phyloP scores from a whole-genome alignment of 2,888 invertebrate species.

The Lasioglossum malachurum region DNA sequence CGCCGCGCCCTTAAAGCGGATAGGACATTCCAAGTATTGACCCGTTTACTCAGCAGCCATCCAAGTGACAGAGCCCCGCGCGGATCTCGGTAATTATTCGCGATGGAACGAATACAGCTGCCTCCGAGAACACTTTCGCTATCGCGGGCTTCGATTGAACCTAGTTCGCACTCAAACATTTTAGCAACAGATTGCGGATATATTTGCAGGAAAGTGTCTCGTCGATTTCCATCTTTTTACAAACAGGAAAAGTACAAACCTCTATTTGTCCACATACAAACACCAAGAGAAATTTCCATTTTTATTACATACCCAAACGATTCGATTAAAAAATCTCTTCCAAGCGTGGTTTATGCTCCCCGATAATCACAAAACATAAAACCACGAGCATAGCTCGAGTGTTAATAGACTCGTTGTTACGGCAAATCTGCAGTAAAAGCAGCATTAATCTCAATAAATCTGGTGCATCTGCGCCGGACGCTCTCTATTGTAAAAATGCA shows the following conservation, averaged over 20 bases:
- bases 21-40: constrained; percentile 82
- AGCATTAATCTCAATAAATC: neutral
- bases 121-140: neutral
- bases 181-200: no score
- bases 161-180: neutral
- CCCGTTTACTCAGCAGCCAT: constrained; percentile 77
- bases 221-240: neutral
- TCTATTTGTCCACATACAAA: neutral
- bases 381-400: neutral
- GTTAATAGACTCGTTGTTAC: neutral
- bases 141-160: neutral
- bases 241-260: neutral
- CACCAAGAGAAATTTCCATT: neutral
- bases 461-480: neutral
- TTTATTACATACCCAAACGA: neutral
- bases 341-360: neutral
- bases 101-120: neutral
- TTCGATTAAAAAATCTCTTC: neutral
- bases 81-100: constrained; percentile 20
- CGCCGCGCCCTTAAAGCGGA: constrained; percentile 80
- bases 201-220: no score
- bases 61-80: constrained; percentile 11
- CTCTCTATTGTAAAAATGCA: neutral
- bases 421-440: neutral
- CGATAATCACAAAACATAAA: neutral